Base-by-base conservation (phyloP, 2,113 vertebrate species). In the Trachemys scripta region DNA sequence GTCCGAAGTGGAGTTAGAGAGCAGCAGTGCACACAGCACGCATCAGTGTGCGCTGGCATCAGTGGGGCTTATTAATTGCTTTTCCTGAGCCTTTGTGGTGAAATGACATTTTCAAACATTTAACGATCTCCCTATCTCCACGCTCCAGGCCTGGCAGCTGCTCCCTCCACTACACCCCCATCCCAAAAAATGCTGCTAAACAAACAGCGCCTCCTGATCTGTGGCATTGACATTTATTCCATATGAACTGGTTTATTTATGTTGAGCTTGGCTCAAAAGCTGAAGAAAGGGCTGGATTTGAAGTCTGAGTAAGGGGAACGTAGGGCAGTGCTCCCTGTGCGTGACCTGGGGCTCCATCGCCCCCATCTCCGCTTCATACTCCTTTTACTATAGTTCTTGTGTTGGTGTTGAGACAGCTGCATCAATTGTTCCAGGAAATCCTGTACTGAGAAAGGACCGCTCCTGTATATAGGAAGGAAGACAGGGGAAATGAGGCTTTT, bases 401-500 rank as follows among this genome's bases (percentile, higher is more conserved):
- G 24, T 42, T 42, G 1, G 10, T 8, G n/a, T 82, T 82, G 89
- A 82, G 78, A 65, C 45, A 92, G 87, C 85, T 81, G 81, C 0
- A 0, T 47, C 82, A 82, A 42, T 51, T n/a, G 0, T 54, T 72
- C 78, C 65, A 92, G 95, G 95, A 97, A 93, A 95, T 96, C 95
- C 95, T 90, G 93, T 1, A 1, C 29, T 0, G 20, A 65, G 95
- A 22, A 82, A 65, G 59, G 78, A 85, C 5, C 0, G 0, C 0
- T 8, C 24, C 45, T 81, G 76, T 53, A n/a, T 51, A 90, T 56
- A 90, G 90, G 90, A 96, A 96, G 95, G 92, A 79, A 94, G 57
- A 86, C 83, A 25, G 38, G 19, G 85, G 51, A 84, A 94, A 85
- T 0, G 0, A 42, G 31, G 35, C n/a, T 75, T 49, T 82, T 22